A percentile compares a stretch with the other conserved stretches of the same genome.
Evolutionary conservation across 64 coral and sea anemone genomes (phyloP).

Genomic region (Catalaphyllia jardinei): DNA sequence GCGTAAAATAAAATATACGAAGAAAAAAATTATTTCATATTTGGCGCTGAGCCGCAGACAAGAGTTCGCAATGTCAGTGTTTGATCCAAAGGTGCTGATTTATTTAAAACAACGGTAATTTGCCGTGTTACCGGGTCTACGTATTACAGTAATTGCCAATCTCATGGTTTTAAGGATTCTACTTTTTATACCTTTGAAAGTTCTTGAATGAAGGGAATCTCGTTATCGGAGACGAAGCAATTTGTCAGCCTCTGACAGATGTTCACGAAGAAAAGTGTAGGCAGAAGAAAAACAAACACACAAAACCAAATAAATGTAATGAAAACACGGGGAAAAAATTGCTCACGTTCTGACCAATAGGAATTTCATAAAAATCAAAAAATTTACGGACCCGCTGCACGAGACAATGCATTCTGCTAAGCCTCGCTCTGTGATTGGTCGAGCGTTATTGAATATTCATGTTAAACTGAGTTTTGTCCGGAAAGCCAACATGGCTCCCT

Average conservation of each 20-base stretch:
- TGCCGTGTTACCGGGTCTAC: neutral
- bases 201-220: neutral
- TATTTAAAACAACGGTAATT: constrained; percentile 5
- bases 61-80: neutral
- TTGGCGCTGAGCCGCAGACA: neutral
- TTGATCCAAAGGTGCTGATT: neutral
- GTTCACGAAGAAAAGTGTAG: constrained; percentile 2
- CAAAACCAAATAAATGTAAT: constrained; percentile 27
- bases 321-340: neutral
- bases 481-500: constrained; percentile 95
- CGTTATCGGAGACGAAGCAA: neutral
- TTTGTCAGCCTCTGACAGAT: constrained; percentile 22
- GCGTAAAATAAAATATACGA: no score
- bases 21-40: neutral
- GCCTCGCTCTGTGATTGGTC: constrained; percentile 71
- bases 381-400: constrained; percentile 9
- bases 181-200: neutral
- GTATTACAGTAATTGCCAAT: neutral
- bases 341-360: constrained; percentile 14
- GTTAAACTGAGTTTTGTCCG: constrained; percentile 5
- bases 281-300: neutral
- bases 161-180: neutral
- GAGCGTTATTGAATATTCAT: constrained; percentile 86
- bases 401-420: neutral
- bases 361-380: constrained; percentile 24